Evolutionary conservation across 2,797 vertebrate species (phyloP).

Genomic region (Aeoliscus strigatus): DNA sequence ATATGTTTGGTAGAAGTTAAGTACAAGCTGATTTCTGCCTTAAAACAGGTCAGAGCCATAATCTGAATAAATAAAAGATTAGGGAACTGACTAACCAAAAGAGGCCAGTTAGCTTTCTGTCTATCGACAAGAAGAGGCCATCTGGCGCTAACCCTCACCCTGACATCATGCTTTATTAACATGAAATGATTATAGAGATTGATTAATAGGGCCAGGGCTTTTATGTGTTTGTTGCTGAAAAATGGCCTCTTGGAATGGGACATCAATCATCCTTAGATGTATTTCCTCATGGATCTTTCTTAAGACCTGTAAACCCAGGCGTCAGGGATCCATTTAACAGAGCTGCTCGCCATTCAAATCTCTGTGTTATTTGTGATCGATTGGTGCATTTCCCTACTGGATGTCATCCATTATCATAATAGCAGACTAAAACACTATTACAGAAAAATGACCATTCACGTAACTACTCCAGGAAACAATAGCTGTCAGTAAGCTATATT

Average conservation of each 20-base stretch:
- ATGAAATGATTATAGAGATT: conserved; percentile 1
- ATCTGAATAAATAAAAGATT: too few relatives aligned
- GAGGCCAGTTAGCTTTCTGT: too few relatives aligned
- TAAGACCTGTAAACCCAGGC: conserved; percentile 21
- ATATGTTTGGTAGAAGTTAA: conserved; percentile 7
- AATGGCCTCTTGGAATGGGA: conserved; percentile 6
- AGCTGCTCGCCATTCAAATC: conserved; percentile 28
- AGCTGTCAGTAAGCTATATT: conserved; percentile 34
- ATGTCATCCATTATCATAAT: conserved; percentile 59
- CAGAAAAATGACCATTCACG: conserved; percentile 47
- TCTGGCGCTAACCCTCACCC: too few relatives aligned
- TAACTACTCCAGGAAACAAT: conserved; percentile 52
- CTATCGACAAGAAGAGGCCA: too few relatives aligned
- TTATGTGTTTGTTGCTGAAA: conserved; percentile 6
- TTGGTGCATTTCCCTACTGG: conserved; percentile 46
- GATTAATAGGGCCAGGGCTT: background rate
- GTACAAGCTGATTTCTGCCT: background rate
- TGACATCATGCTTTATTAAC: conserved; percentile 1
- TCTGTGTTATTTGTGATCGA: conserved; percentile 49
- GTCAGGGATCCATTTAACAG: conserved; percentile 32
- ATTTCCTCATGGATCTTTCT: conserved; percentile 15
- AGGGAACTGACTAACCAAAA: too few relatives aligned
- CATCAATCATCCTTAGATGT: conserved; percentile 26
- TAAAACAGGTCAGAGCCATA: too few relatives aligned
- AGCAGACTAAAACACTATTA: conserved; percentile 47